Evolutionary conservation across 2,888 invertebrate species (phyloP).

Genomic region (Agrotis exclamationis): DNA sequence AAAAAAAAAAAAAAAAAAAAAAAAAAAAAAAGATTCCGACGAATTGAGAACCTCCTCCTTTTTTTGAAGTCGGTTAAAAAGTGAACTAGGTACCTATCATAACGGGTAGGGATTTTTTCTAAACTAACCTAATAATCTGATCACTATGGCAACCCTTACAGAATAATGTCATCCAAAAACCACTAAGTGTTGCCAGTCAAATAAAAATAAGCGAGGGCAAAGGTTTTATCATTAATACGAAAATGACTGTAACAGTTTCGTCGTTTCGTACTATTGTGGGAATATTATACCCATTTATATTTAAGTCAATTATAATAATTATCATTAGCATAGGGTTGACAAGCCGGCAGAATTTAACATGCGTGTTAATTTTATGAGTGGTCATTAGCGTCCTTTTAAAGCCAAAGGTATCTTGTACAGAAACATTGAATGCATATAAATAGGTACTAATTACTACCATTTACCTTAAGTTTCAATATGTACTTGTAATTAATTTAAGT

Average conservation of each 20-base stretch:
- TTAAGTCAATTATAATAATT: conserved; percentile 8
- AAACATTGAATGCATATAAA: conserved; percentile 23
- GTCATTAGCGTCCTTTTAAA: background rate
- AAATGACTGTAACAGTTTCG: conserved; percentile 25
- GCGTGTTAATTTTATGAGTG: background rate
- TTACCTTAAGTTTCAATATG: conserved; percentile 15
- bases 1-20: too few relatives aligned
- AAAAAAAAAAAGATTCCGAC: too few relatives aligned
- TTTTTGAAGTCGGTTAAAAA: too few relatives aligned
- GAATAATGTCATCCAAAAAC: conserved; percentile 26
- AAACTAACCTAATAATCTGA: background rate
- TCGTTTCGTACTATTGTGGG: conserved; percentile 9
- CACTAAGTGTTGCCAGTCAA: conserved; percentile 59
- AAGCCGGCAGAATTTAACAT: background rate
- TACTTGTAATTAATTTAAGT: background rate
- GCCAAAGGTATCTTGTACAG: background rate
- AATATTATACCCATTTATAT: conserved; percentile 17
- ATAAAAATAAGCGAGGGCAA: conserved; percentile 52
- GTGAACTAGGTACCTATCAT: background rate
- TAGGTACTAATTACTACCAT: conserved; percentile 20
- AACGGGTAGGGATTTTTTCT: background rate
- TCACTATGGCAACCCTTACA: conserved; percentile 31
- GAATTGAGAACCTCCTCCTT: too few relatives aligned
- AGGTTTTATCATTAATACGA: conserved; percentile 44
- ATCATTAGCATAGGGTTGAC: conserved; percentile 23